phyloP scores from a whole-genome alignment of 2,888 invertebrate genomes.

The Hyposoter dolosus region DNA sequence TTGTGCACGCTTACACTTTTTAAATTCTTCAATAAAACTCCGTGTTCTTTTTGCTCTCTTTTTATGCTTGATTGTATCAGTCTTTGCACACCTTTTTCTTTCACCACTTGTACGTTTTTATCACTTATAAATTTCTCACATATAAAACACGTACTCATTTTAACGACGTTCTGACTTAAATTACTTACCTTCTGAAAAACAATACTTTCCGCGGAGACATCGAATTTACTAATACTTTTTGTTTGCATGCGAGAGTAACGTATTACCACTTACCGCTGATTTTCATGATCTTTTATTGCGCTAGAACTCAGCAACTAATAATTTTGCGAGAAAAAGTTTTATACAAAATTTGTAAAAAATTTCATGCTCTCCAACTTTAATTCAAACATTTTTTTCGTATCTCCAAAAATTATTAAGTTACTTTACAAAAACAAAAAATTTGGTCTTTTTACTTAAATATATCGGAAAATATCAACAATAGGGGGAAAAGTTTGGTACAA shows the following conservation, averaged over 20 bases:
- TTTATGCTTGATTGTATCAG: conserved; percentile 24
- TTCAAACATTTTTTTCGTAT: background rate
- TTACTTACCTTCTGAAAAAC: background rate
- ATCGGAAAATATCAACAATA: too few relatives aligned
- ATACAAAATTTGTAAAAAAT: background rate
- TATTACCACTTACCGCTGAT: background rate
- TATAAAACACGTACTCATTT: conserved; percentile 37
- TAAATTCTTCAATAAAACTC: conserved; percentile 26
- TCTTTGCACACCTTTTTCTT: conserved; percentile 39
- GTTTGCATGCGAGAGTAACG: background rate
- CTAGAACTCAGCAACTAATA: background rate
- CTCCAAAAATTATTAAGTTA: too few relatives aligned
- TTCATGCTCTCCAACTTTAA: conserved; percentile 1
- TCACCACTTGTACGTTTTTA: conserved; percentile 23
- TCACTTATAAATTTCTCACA: conserved; percentile 45
- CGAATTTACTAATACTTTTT: background rate
- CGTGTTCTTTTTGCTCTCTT: conserved; percentile 29
- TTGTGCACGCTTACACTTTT: conserved; percentile 22
- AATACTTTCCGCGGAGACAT: background rate
- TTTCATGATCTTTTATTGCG: background rate
- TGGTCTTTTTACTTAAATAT: too few relatives aligned
- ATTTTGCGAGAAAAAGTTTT: conserved; percentile 3
- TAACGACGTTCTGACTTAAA: conserved; percentile 11
- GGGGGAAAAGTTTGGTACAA: too few relatives aligned
- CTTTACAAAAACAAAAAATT: too few relatives aligned